Base-by-base conservation (phyloP, 2,797 vertebrate species). In the Calcarius lapponicus region DNA sequence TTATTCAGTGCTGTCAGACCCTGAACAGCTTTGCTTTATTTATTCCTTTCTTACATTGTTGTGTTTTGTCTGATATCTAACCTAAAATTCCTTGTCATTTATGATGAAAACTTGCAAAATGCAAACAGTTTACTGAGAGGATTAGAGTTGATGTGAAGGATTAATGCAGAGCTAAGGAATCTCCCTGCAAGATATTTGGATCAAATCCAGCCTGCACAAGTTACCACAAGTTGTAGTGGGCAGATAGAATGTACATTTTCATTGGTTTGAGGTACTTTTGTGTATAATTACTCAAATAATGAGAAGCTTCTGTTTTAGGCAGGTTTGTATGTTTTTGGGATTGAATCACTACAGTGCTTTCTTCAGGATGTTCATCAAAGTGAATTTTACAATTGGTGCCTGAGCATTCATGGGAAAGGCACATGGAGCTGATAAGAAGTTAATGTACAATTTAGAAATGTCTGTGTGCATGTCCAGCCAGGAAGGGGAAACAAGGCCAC, bases 81-180 rank as follows among this genome's bases (percentile, higher is more conserved):
- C 87, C 92, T 88, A 84, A 93, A 96, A 94, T 90, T 97, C 95
- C 92, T 90, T 93, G 93, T 96, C 95, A 93, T 94, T 96, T 95
- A 86, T 2, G 53, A 88, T 73, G 92, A 95, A 91, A 84, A 94
- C 89, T 92, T 84, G 76, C 85, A 97, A 96, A 97, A 95, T 91
- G 89, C 82, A 88, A 96, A 97, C 92, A 94, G 85, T 97, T 96
- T 97, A 91, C 93, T 92, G 95, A 96, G 92, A 88, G 91, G 95
- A 96, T 96, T 96, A 94, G 89, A 69, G 73, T 34, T 95, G 93
- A 96, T 95, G 87, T 90, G 92, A 90, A 90, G 92, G 92, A 94
- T 97, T 96, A 97, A 95, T 93, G 89, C 81, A 89, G 72, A 83
- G 93, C 80, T 94, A 66, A 96, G 87, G 94, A 97, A 97, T 96